Base-by-base conservation (phyloP, 2,888 invertebrate genomes). In the Galerucella calmariensis region DNA sequence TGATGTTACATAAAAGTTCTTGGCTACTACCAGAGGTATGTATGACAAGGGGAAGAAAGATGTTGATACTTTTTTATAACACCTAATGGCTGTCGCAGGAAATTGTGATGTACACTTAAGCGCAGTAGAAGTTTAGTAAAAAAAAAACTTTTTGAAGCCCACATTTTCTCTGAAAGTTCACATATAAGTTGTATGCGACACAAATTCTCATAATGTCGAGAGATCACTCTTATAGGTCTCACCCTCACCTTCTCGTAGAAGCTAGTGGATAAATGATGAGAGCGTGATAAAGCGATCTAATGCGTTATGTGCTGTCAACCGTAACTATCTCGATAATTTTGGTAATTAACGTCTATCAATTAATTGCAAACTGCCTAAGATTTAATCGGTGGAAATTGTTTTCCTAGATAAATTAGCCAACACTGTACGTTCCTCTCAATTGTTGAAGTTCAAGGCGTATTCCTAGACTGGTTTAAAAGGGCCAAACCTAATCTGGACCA, bases 261-360 rank as follows among this genome's bases (percentile, higher is more conserved):
- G n/a, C 35, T 27, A 56, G n/a, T 71, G 56, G 65, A 71, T 71
- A 71, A 71, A 71, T 71, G 63, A 65, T 56, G 24, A 20, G 53
- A 46, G 63, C 70, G 65, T 71, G 70, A 71, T 71, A 41, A 70
- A 70, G 70, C 70, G 63, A 20, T 70, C 63, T 70, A 71, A 71
- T 65, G 56, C 44, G 63, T 71, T 56, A 71, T 44, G 44, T 44
- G 35, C 56, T 71, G 70, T 71, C 70, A 71, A 56, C 70, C 41
- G 70, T 71, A 63, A 71, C 70, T 44, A 65, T 56, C 56, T 35
- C 63, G 70, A 71, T 71, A 71, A 71, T 71, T 71, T 71, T 71
- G 70, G 70, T 63, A 71, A 71, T 71, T 71, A 71, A 56, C 65
- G 70, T 63, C 70, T 35, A 63, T 71, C 70, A 63, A 56, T 65